phyloP scores from a whole-genome alignment of 1,140 invertebrate genomes.

The Thalassaphorura encarpata region DNA sequence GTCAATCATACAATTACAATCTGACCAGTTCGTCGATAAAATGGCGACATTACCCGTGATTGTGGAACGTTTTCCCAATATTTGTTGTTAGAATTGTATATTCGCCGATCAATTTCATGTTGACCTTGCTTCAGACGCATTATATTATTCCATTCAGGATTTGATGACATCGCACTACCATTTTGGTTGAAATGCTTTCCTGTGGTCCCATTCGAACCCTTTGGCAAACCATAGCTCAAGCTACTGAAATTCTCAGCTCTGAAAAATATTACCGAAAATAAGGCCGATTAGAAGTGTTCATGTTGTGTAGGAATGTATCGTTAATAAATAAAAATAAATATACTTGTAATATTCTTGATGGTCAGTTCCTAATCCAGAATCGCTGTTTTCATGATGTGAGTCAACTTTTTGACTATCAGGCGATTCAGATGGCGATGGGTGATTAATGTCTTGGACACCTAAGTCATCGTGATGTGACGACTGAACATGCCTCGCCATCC shows the following conservation, averaged over 20 bases:
- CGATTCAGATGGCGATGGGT: slow-evolving; percentile 21
- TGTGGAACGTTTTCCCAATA: not conserved
- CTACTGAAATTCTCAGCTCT: slow-evolving; percentile 25
- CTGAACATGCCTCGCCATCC: not conserved
- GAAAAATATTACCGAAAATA: not conserved
- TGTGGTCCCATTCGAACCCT: not conserved
- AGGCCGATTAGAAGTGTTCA: no score
- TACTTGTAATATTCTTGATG: slow-evolving; percentile 33
- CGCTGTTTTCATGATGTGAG: slow-evolving; percentile 32
- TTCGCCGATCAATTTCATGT: not conserved
- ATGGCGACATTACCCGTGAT: no score
- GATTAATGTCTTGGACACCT: slow-evolving; percentile 8
- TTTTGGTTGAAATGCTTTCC: not conserved
- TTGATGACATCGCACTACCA: not conserved
- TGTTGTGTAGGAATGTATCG: not conserved
- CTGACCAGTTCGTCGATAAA: no score
- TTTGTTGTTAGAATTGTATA: not conserved
- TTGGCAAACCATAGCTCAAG: slow-evolving; percentile 17
- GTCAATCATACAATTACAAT: no score
- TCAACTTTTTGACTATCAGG: slow-evolving; percentile 28
- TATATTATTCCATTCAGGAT: not conserved
- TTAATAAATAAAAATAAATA: not conserved
- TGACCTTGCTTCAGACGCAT: not conserved
- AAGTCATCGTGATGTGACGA: slow-evolving; percentile 6
- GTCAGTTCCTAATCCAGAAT: slow-evolving; percentile 34